Evolutionary conservation across 2,113 vertebrate species (phyloP), one percentile per base, ranked within the genome.

Genomic region (Chiloscyllium plagiosum): DNA sequence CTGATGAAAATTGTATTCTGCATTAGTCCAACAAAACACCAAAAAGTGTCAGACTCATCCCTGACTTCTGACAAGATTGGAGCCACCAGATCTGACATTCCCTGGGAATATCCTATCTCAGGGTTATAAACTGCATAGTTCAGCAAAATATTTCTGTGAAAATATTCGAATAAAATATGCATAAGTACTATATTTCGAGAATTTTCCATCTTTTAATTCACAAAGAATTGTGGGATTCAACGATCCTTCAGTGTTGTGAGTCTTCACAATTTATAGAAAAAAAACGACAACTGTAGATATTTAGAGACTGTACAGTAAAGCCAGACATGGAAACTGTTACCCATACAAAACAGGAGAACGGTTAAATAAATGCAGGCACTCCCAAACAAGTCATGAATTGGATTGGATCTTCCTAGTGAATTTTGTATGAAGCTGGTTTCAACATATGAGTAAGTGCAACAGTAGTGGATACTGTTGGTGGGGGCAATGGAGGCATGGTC

Each of bases 1-100:
- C 99, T 99, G 97, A 99, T 97, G 96, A 99, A 99, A 97, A 99
- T 99, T 0, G 99, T 99, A 97, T 99, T 99, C 97, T 99, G 99
- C 99, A 99, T 99, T 97, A 99, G 95, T 56, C 99, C 99, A 22
- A 99, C 99, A 29, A 99, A 99, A 97, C 99, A 99, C 99, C 99
- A 99, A 98, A 99, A 99, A 66, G 99, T 99, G 97, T 99, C 99
- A 0, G 99, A 98, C 96, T 99, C 99, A 13, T 99, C 99, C 96
- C 98, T 98, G 96, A 99, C 97, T 97, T 99, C 99, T 0, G 98
- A 98, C 97, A 99, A 98, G 96, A 99, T 97, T 0, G 99, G 99
- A 8, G 99, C 99, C 96, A 99, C 98, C 97, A 99, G 98, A 97
- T 99, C 99, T 0, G 99, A 99, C 99, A 99, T 99, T 93, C 99